A percentile compares a stretch with the other conserved stretches of the same genome.
phyloP scores from a whole-genome alignment of 2,113 vertebrate genomes.

The Atractosteus spatula region DNA sequence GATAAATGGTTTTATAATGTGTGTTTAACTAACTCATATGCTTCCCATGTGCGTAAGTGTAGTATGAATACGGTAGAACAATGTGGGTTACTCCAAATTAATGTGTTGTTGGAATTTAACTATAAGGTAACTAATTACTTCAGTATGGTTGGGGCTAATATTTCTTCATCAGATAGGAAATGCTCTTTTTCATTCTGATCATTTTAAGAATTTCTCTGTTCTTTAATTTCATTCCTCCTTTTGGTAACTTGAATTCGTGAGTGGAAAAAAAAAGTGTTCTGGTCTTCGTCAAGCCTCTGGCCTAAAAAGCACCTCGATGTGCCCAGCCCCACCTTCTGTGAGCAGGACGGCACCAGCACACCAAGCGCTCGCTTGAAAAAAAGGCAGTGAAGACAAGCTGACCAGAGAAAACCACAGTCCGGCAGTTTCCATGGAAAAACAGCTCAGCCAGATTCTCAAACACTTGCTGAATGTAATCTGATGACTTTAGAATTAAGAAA shows the following conservation, averaged over 20 bases:
- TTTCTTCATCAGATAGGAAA: slow-evolving; percentile 68
- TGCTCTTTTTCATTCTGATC: slow-evolving; percentile 42
- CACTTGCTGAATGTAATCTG: no score
- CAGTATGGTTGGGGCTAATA: slow-evolving; percentile 57
- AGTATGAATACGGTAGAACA: slow-evolving; percentile 29
- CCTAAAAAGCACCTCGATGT: slow-evolving; percentile 48
- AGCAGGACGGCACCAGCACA: no score
- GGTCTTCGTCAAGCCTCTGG: slow-evolving; percentile 51
- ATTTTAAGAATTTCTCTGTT: slow-evolving; percentile 51
- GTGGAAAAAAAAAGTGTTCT: slow-evolving; percentile 48
- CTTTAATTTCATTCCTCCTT: slow-evolving; percentile 47
- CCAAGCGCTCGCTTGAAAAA: background rate
- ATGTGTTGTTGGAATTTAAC: slow-evolving; percentile 46
- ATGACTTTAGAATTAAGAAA: no score
- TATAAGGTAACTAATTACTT: slow-evolving; percentile 64
- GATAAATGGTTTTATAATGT: slow-evolving; percentile 14
- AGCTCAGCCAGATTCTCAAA: no score
- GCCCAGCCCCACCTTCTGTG: slow-evolving; percentile 37
- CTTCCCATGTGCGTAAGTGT: slow-evolving; percentile 42
- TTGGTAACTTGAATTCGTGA: slow-evolving; percentile 40
- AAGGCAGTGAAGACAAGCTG: background rate
- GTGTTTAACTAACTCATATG: slow-evolving; percentile 5
- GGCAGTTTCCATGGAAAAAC: no score
- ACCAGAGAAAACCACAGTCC: no score
- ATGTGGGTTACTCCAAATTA: slow-evolving; percentile 43